Percentiles rank a stretch among this genome's conserved stretches.
Conservation (phyloP, 2,113 vertebrate species). For the Chaetodon auriga region DNA sequence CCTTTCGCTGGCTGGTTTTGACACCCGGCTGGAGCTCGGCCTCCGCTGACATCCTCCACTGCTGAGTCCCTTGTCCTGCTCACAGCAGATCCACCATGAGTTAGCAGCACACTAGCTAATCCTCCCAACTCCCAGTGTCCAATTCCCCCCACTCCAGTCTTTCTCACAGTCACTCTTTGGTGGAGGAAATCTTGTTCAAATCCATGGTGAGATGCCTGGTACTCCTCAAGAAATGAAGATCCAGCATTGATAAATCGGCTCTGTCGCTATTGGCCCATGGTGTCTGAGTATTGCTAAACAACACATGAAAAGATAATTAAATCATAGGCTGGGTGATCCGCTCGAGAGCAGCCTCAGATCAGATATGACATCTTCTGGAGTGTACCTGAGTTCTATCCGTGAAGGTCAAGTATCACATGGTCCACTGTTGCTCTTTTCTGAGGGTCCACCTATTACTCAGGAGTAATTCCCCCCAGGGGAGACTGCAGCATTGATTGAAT, state of each 20-base stretch:
- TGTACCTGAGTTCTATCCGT: slow-evolving; percentile 67
- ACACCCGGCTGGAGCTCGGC: slow-evolving; percentile 98
- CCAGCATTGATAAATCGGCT: slow-evolving; percentile 42
- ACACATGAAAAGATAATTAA: slow-evolving; percentile 45
- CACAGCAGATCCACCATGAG: slow-evolving; percentile 82
- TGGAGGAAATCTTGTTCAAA: slow-evolving; percentile 64
- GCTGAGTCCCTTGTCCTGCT: slow-evolving; percentile 86
- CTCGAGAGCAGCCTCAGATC: slow-evolving; percentile 66
- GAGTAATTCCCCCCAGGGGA: slow-evolving; percentile 62
- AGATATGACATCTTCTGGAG: slow-evolving; percentile 72
- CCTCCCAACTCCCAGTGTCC: slow-evolving; percentile 64
- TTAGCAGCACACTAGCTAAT: slow-evolving; percentile 69
- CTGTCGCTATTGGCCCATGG: slow-evolving; percentile 65
- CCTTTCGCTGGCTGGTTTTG: slow-evolving; percentile 97
- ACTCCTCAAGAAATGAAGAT: slow-evolving; percentile 68
- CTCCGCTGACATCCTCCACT: slow-evolving; percentile 91
- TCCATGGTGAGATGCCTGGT: slow-evolving; percentile 67
- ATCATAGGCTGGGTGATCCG: slow-evolving; percentile 53
- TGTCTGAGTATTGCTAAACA: slow-evolving; percentile 40
- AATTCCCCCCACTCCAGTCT: slow-evolving; percentile 39
- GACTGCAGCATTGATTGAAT: slow-evolving; percentile 63
- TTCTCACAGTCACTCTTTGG: slow-evolving; percentile 58
- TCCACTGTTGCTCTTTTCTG: slow-evolving; percentile 73
- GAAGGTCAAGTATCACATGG: slow-evolving; percentile 82
- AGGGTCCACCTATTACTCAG: slow-evolving; percentile 64